phyloP scores from a whole-genome alignment of 2,888 invertebrate genomes.

The Cetonia aurata region DNA sequence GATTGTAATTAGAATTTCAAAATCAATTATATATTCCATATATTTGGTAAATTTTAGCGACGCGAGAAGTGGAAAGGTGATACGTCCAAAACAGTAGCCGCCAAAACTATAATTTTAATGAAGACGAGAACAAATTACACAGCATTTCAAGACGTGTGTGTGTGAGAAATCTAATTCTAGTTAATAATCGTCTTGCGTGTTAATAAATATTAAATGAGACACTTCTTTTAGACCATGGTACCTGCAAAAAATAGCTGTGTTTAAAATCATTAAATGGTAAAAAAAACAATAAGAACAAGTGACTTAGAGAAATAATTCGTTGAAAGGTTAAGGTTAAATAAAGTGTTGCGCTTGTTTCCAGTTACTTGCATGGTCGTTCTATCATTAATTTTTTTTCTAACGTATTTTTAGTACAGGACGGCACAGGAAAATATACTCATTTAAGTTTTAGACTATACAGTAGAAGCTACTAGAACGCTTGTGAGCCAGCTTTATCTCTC shows the following conservation, averaged over 20 bases:
- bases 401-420: no score
- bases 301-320: no score
- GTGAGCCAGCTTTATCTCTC: no score
- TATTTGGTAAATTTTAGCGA: conserved; percentile 17
- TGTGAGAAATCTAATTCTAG: background rate
- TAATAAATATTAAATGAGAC: conserved; percentile 25
- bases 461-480: no score
- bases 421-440: no score
- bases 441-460: no score
- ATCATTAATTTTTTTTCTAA: no score
- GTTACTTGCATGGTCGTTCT: no score
- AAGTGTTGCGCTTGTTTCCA: no score
- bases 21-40: conserved; percentile 32
- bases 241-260: conserved; percentile 2
- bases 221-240: background rate
- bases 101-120: conserved; percentile 11
- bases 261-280: background rate
- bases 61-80: background rate
- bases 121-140: conserved; percentile 17
- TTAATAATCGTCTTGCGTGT: conserved; percentile 5
- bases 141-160: conserved; percentile 1
- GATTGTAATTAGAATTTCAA: conserved; percentile 18
- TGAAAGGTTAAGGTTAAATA: no score
- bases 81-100: conserved; percentile 22
- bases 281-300: no score